Percentiles rank a stretch among this genome's conserved stretches.
Evolutionary conservation across 2,888 invertebrate genomes (phyloP).

Genomic region (Hirtodrosophila duncani): DNA sequence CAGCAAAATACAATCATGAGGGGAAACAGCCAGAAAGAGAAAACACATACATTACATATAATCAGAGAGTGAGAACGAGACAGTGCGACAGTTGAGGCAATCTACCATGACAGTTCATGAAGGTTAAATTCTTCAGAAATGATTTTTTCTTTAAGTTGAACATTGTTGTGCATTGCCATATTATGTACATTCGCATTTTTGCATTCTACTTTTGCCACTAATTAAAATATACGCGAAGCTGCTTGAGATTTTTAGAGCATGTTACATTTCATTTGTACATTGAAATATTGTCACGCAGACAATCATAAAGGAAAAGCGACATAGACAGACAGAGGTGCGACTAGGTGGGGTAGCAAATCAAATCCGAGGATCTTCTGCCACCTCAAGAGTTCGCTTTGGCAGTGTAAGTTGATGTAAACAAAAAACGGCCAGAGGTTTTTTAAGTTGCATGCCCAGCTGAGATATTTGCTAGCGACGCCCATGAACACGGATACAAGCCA

Average conservation of each 20-base stretch:
- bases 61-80: neutral
- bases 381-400: no score
- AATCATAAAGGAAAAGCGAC: constrained; percentile 18
- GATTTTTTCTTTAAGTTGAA: constrained; percentile 30
- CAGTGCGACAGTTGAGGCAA: constrained; percentile 36
- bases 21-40: neutral
- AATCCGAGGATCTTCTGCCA: no score
- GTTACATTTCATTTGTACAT: constrained; percentile 10
- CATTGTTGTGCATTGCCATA: neutral
- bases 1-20: constrained; percentile 26
- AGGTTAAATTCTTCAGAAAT: constrained; percentile 67
- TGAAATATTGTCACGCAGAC: constrained; percentile 62
- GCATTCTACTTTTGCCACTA: constrained; percentile 31
- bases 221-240: constrained; percentile 54
- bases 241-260: constrained; percentile 46
- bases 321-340: neutral
- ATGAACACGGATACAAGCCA: no score
- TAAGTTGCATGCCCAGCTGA: no score
- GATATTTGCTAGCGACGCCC: no score
- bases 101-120: constrained; percentile 64
- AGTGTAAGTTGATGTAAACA: no score
- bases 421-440: no score
- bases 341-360: constrained; percentile 8
- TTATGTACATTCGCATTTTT: constrained; percentile 8
- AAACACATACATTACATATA: no score